Evolutionary conservation across 1,140 invertebrate species (phyloP), one percentile per base, ranked within the genome.

Genomic region (Drosophila dunni): DNA sequence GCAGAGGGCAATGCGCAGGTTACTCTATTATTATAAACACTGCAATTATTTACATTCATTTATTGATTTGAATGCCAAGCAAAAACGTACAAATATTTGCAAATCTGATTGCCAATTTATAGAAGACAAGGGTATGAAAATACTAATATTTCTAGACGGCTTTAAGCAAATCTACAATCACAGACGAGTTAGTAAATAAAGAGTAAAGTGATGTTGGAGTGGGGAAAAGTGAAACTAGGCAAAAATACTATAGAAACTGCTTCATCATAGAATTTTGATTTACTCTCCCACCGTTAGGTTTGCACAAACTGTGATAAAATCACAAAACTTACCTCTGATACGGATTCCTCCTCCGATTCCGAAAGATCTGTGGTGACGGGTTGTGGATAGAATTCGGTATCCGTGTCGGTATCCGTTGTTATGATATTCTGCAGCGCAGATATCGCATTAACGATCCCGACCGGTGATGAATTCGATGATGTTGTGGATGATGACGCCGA

Each of bases 271-370:
- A 29, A 40, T 40, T 40, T 40, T 11, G 11, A 40, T 40, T 40
- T 11, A 11, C n/a, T 40, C 29, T 9, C 44, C 15, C 24, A 29
- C 24, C 44, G 3, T 34, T n/a, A 20, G 8, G 10, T 15, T 33
- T 20, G 13, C 1, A 65, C 5, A 34, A 34, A 56, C 45, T 13
- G 5, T 46, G 0, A 46, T 11, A 8, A 20, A 29, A 2, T 7
- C 11, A 5, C 2, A 34, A 17, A 54, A 81, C 93, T 92, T 95
- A 98, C 97, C 96, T 97, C 97, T 86, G 97, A 97, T 92, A 97
- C 96, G 93, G 97, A 97, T 93, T 98, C 97, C 93, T 97, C 97
- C 93, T 97, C 97, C 93, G 97, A 97, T 94, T 97, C 97, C 79
- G 97, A 97, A 93, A 97, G 95, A 94, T 97, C 97, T 93, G 96